Evolutionary conservation across 2,797 vertebrate species (phyloP), one percentile per base, ranked within the genome.

Genomic region (Ispidina picta): DNA sequence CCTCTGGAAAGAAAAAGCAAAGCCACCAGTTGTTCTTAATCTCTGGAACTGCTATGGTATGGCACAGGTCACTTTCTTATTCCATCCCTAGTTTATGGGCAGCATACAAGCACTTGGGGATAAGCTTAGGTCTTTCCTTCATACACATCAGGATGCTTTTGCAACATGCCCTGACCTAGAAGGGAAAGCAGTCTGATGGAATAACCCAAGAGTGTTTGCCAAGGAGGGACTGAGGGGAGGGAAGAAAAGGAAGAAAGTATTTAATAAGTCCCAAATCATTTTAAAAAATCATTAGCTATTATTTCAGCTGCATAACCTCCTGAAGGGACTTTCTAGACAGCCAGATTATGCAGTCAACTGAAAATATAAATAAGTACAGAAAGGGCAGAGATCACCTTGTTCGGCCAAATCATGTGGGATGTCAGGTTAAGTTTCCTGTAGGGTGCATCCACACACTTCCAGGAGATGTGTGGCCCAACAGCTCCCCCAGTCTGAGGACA

Each of bases 251-350:
- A 83, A 85, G 35, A 83, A 85, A 83, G 49, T 22, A 19, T 80
- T 93, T 84, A 92, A 77, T 84, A 92, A 86, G 60, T 89, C 91
- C 83, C 76, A 93, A 94, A 94, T 93, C 28, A 86, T 93, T 93
- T 94, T 88, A 10, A 15, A 37, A 83, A 83, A 92, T 92, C 89
- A 92, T 94, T 95, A 94, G 89, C 73, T 96, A 96, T 96, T 96
- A 93, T 96, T 96, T 93, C 95, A 97, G 93, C 96, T 96, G 96
- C 3, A 2, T 91, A 94, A 96, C 95, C 96, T 95, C 92, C 92
- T 93, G 89, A 91, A 90, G 86, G 70, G 89, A 72, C 86, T 92
- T 95, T 88, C 79, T 96, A 54, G 80, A 94, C 86, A 90, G 71
- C 44, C 86, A 85, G 76, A 70, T 84, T 89, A 78, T 82, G 91